phyloP scores from a whole-genome alignment of 1,140 invertebrate genomes.

The Saccostrea echinata region DNA sequence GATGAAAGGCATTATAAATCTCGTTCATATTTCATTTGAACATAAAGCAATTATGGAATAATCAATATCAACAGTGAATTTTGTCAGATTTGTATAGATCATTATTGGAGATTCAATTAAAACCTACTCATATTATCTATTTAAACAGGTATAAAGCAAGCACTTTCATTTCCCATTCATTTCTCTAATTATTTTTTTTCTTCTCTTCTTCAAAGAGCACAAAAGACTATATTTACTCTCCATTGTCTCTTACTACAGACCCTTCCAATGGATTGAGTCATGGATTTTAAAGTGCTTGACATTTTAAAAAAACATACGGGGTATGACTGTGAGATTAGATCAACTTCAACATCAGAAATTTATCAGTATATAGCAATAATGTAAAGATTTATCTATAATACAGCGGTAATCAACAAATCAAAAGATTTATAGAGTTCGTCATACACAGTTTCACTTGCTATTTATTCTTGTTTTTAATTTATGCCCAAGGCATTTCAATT shows the following conservation, averaged over 20 bases:
- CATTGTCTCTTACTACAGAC: neutral
- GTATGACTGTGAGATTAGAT: no score
- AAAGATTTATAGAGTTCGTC: no score
- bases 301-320: neutral
- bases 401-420: no score
- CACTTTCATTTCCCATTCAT: neutral
- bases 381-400: no score
- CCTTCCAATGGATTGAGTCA: neutral
- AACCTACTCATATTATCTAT: slow-evolving; percentile 6
- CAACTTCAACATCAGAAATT: no score
- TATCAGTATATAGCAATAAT: no score
- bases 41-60: neutral
- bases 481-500: no score
- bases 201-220: neutral
- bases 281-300: neutral
- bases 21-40: neutral
- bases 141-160: neutral
- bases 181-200: neutral
- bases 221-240: neutral
- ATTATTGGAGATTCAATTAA: slow-evolving; percentile 20
- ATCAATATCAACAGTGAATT: neutral
- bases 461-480: no score
- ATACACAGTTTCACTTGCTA: no score
- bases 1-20: neutral
- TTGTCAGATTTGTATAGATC: neutral